These are phyloP conservation scores for Procambarus clarkii DNA, from an alignment of 1,140 invertebrate genomes.

Conservation along the genomic window DNA sequence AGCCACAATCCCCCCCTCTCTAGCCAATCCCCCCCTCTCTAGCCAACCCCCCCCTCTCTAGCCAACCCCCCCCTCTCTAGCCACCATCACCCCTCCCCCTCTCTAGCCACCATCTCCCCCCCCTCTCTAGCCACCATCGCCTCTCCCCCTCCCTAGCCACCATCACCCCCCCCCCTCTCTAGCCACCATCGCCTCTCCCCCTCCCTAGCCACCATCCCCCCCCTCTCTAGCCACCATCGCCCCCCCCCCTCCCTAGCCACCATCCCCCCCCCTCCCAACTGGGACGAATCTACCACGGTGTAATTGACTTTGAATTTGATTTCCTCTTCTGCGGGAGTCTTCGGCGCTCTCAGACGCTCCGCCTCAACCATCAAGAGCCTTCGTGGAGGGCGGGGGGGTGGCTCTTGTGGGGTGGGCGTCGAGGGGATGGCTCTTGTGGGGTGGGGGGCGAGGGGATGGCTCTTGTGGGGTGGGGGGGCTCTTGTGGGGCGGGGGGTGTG, in stretches of 20 bases:
- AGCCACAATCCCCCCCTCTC: not conserved
- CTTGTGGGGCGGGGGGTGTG: not conserved
- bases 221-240: not conserved
- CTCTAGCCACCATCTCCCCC: not conserved
- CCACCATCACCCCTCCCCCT: not conserved
- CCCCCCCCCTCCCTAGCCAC: not conserved
- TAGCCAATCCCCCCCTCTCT: not conserved
- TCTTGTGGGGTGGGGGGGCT: not conserved
- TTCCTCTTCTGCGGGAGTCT: slow-evolving; percentile 14
- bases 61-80: too few species aligned
- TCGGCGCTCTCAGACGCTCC: not conserved
- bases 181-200: not conserved
- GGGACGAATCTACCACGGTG: slow-evolving; percentile 18
- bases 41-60: not conserved
- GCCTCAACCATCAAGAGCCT: not conserved
- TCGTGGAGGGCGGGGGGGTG: too few species aligned
- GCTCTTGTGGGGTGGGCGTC: too few species aligned
- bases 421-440: not conserved
- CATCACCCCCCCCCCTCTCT: not conserved
- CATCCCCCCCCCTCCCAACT: not conserved
- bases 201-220: not conserved
- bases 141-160: not conserved
- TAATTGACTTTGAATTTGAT: slow-evolving; percentile 48
- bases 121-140: too few species aligned
- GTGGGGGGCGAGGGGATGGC: too few species aligned